A percentile compares a stretch with the other conserved stretches of the same genome.
Evolutionary conservation across 2,888 invertebrate species (phyloP).

Genomic region (Acanthoscelides obtectus): DNA sequence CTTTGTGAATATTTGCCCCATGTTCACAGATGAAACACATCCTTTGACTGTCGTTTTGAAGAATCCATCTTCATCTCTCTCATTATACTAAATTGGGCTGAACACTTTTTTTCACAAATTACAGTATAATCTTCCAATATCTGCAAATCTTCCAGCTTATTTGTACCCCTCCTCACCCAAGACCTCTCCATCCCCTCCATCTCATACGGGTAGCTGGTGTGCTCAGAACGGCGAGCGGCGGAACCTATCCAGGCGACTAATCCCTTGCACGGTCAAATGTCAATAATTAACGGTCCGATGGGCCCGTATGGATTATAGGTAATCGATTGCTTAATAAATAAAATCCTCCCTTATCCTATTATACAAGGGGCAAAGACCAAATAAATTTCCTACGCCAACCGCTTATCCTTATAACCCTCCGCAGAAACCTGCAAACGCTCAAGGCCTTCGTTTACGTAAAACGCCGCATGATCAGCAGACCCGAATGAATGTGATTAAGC

Average conservation of each 20-base stretch:
- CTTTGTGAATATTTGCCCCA: too few relatives aligned
- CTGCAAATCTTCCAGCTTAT: neutral
- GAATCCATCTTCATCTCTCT: too few relatives aligned
- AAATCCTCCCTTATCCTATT: constrained; percentile 44
- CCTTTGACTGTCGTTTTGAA: too few relatives aligned
- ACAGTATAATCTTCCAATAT: too few relatives aligned
- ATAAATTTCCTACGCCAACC: constrained; percentile 35
- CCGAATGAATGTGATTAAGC: neutral
- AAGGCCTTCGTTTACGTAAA: constrained; percentile 4
- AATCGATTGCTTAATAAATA: constrained; percentile 44
- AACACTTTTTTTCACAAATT: too few relatives aligned
- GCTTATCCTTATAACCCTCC: constrained; percentile 34
- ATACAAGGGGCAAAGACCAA: constrained; percentile 39
- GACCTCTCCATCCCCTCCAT: neutral
- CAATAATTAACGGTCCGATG: constrained; percentile 37
- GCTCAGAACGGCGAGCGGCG: neutral
- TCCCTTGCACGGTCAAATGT: constrained; percentile 28
- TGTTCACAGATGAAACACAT: too few relatives aligned
- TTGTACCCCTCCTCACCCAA: neutral
- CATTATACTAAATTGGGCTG: too few relatives aligned
- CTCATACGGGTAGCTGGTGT: neutral
- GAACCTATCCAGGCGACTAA: neutral
- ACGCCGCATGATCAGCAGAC: neutral
- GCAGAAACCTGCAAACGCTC: constrained; percentile 36
- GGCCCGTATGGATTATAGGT: constrained; percentile 38